Base-by-base conservation (phyloP, 2,797 vertebrate genomes). In the Argya squamiceps region DNA sequence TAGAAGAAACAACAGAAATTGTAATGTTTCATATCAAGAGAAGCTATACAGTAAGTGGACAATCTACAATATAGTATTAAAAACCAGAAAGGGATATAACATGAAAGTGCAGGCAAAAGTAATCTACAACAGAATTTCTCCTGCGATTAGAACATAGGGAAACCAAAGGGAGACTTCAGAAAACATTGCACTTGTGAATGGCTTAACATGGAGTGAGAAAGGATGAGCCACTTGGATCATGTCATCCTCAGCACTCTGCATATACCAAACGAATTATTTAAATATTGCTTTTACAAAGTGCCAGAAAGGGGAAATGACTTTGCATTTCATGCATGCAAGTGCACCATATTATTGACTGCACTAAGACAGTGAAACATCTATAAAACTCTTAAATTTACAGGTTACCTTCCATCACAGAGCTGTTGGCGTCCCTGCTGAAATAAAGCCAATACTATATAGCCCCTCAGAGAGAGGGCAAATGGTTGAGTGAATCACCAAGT, bases 1-100 rank as follows among this genome's bases (percentile, higher is more conserved):
- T 99, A 96, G 81, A 96, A 88, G 91, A 92, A 94, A 77, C 69
- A 79, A 85, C 39, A 95, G 29, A 94, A 95, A 95, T 46, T 24
- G 27, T 74, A 78, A 53, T 44, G 83, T 88, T 93, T 83, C 32
- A 62, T 53, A 64, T 34, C 32, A 84, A 70, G 63, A 94, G 20
- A 89, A 92, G 6, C 63, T 34, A 92, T 36, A 92, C 64, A 81
- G 69, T 52, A 96, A 92, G 62, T 36, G 34, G 37, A n/a, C 7
- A 87, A 30, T 58, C 77, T 22, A 27, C 41, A 94, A 87, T 32
- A 95, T 0, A 67, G 24, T 11, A 65, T 53, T 92, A 44, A 84
- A 84, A 73, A 87, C 14, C 9, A 59, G 67, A 34, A 91, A 60
- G 23, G 26, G 22, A 69, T 68, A 53, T 16, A 34, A 52, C 5